These are phyloP conservation scores for Drosophila cyrtoloma DNA, from an alignment of 2,888 invertebrate species.

Conservation along the genomic window DNA sequence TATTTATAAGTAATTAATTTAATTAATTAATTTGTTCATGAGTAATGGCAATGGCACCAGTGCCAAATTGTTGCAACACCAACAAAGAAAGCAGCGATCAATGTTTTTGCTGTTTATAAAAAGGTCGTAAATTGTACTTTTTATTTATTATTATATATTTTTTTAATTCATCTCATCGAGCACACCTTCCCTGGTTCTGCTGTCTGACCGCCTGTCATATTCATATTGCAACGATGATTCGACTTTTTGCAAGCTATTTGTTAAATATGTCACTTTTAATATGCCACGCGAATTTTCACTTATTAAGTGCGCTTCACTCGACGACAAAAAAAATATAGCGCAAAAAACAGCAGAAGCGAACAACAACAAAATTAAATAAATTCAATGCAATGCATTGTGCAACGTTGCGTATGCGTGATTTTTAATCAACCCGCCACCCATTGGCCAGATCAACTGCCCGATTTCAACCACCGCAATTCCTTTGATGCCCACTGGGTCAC, in stretches of 20 bases:
- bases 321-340: slow-evolving; percentile 33
- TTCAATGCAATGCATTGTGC: slow-evolving; percentile 51
- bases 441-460: slow-evolving; percentile 21
- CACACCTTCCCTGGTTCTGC: not conserved
- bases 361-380: slow-evolving; percentile 20
- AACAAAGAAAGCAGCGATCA: slow-evolving; percentile 25
- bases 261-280: slow-evolving; percentile 76
- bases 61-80: slow-evolving; percentile 49
- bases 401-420: slow-evolving; percentile 70
- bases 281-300: slow-evolving; percentile 71
- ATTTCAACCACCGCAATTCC: slow-evolving; percentile 8
- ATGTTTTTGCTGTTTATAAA: slow-evolving; percentile 57
- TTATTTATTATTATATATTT: slow-evolving; percentile 8
- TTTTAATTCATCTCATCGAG: slow-evolving; percentile 1
- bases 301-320: slow-evolving; percentile 71
- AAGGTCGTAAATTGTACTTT: slow-evolving; percentile 49
- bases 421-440: slow-evolving; percentile 63
- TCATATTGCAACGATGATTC: slow-evolving; percentile 55
- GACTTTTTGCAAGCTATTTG: slow-evolving; percentile 66
- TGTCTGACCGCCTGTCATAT: slow-evolving; percentile 59
- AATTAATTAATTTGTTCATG: slow-evolving; percentile 75
- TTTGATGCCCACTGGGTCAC: slow-evolving; percentile 29
- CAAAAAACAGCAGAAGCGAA: slow-evolving; percentile 7
- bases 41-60: slow-evolving; percentile 62
- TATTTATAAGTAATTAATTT: slow-evolving; percentile 73